phyloP scores from a whole-genome alignment of 92 coral and sea anemone species.

The Paramuricea clavata region DNA sequence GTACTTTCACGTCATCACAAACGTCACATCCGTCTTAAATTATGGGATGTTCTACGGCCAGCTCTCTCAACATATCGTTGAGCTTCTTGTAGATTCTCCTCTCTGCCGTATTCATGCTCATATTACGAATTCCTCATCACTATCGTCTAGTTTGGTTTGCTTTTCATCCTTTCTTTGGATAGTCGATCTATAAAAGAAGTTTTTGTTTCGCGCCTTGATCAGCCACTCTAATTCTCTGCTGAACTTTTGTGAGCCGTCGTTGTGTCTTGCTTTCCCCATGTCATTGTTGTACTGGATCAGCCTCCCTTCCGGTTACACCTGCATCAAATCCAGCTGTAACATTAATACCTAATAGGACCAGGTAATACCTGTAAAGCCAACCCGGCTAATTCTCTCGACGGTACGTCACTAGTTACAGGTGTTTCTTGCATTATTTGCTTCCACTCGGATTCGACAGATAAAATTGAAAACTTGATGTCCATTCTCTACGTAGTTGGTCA shows the following conservation, averaged over 20 bases:
- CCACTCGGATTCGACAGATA: neutral
- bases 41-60: constrained; percentile 74
- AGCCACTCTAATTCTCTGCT: constrained; percentile 39
- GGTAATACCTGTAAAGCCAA: constrained; percentile 4
- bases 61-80: constrained; percentile 44
- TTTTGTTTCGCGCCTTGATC: constrained; percentile 1
- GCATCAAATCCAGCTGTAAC: constrained; percentile 25
- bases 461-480: constrained; percentile 16
- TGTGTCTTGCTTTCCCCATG: constrained; percentile 29
- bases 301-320: constrained; percentile 22
- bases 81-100: constrained; percentile 60
- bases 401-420: constrained; percentile 21
- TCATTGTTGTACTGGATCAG: constrained; percentile 24
- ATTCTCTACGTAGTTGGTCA: constrained; percentile 19
- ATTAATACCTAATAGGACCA: constrained; percentile 14
- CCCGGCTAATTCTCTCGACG: constrained; percentile 9
- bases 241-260: neutral
- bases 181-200: constrained; percentile 47
- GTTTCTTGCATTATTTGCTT: neutral
- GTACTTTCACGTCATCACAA: constrained; percentile 65
- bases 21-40: constrained; percentile 69
- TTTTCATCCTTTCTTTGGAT: constrained; percentile 69
- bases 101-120: no score
- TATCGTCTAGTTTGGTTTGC: constrained; percentile 66
- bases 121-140: constrained; percentile 60